Conservation (phyloP, 2,888 invertebrate species). For the Ophion slaviceki region DNA sequence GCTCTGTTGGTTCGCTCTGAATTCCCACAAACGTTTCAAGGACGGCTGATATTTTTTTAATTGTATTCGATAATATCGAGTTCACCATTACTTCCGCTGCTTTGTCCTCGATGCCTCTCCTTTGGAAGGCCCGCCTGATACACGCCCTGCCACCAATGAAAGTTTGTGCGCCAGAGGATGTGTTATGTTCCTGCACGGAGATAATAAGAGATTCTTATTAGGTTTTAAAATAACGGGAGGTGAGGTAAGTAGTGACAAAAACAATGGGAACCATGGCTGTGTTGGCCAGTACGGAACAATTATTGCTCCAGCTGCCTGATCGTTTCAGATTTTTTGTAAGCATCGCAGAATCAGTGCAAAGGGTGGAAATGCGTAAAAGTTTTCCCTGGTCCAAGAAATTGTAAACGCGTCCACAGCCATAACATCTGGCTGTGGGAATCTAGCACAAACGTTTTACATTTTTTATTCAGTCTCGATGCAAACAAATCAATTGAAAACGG, state of each 20-base stretch:
- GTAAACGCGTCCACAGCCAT: slow-evolving; percentile 19
- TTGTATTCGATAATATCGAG: slow-evolving; percentile 9
- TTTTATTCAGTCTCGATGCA: not conserved
- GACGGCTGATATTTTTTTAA: too few species aligned
- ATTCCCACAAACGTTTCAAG: too few species aligned
- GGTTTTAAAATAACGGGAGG: too few species aligned
- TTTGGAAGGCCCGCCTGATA: slow-evolving; percentile 35
- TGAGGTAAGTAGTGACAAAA: too few species aligned
- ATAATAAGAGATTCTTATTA: slow-evolving; percentile 27
- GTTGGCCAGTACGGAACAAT: too few species aligned
- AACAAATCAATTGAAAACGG: slow-evolving; percentile 9
- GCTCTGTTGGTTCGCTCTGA: too few species aligned
- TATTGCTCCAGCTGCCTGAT: too few species aligned
- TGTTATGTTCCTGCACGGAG: slow-evolving; percentile 9
- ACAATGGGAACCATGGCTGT: too few species aligned
- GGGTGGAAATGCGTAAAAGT: slow-evolving; percentile 74
- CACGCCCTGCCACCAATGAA: slow-evolving; percentile 25
- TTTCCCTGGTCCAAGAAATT: not conserved
- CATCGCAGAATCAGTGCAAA: slow-evolving; percentile 71
- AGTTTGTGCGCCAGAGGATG: slow-evolving; percentile 24
- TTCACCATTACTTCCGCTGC: slow-evolving; percentile 26
- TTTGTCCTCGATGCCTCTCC: slow-evolving; percentile 34
- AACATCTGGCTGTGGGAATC: slow-evolving; percentile 1
- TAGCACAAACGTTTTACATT: slow-evolving; percentile 11
- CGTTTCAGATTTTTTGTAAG: slow-evolving; percentile 72